Conservation (phyloP, 92 coral and sea anemone species). For the Scolanthus callimorphus region DNA sequence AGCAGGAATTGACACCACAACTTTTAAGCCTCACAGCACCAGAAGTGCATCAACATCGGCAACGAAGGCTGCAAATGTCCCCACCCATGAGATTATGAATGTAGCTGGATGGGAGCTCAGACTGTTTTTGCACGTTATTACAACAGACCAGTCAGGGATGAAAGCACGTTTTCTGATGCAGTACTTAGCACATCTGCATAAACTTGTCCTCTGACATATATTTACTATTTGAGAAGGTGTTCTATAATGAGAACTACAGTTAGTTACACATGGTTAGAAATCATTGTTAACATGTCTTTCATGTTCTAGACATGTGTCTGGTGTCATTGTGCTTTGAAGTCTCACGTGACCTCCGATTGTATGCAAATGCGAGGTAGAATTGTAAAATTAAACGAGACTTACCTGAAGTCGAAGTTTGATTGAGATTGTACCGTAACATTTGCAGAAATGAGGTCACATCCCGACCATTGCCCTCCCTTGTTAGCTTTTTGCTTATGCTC, state of each 20-base stretch:
- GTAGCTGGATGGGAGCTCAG: slow-evolving; percentile 62
- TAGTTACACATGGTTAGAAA: too few relatives aligned
- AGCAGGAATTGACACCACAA: slow-evolving; percentile 41
- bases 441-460: slow-evolving; percentile 2
- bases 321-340: slow-evolving; percentile 50
- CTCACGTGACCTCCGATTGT: slow-evolving; percentile 72
- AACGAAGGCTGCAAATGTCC: slow-evolving; percentile 47
- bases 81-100: slow-evolving; percentile 38
- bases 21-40: slow-evolving; percentile 58
- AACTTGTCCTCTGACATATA: too few relatives aligned
- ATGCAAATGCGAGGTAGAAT: slow-evolving; percentile 70
- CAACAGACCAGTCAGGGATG: slow-evolving; percentile 21
- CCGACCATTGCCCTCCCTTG: neutral
- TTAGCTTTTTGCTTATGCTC: too few relatives aligned
- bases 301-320: neutral
- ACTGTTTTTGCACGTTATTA: slow-evolving; percentile 47
- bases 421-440: slow-evolving; percentile 69
- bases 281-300: neutral
- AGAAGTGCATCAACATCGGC: slow-evolving; percentile 53
- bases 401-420: slow-evolving; percentile 34
- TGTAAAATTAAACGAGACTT: slow-evolving; percentile 11
- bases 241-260: neutral
- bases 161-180: slow-evolving; percentile 19
- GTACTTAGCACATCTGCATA: neutral
- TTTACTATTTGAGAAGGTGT: too few relatives aligned